Percentiles rank a stretch among this genome's conserved stretches.
phyloP scores from a whole-genome alignment of 2,888 invertebrate genomes.

The Branchellion lobata region DNA sequence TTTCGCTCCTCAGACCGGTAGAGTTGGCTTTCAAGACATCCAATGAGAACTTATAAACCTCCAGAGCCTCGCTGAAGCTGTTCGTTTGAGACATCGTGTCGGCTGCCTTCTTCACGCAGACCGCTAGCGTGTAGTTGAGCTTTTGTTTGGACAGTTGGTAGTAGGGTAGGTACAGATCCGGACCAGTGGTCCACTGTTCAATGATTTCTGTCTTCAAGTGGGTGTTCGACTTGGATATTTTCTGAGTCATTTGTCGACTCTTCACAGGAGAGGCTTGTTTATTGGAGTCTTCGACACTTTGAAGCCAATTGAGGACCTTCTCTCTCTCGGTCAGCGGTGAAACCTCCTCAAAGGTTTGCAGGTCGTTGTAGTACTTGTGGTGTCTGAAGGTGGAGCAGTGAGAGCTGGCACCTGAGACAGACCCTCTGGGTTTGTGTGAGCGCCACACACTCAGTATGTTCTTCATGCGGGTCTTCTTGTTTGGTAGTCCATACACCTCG shows the following conservation, averaged over 20 bases:
- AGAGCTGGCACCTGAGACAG: constrained; percentile 24
- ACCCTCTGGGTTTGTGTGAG: constrained; percentile 15
- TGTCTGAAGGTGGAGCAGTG: neutral
- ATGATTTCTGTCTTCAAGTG: neutral
- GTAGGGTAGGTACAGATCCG: neutral
- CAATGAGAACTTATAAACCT: constrained; percentile 50
- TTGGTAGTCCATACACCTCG: constrained; percentile 16
- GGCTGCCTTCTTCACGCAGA: constrained; percentile 27
- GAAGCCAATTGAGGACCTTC: constrained; percentile 43
- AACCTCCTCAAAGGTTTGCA: constrained; percentile 50
- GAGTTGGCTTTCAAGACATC: constrained; percentile 46
- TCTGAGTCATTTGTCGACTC: neutral
- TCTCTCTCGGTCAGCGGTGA: constrained; percentile 51
- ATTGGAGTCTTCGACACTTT: constrained; percentile 40
- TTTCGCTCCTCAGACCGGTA: constrained; percentile 10
- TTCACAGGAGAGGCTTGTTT: neutral
- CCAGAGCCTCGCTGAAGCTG: constrained; percentile 41
- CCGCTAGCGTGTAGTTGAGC: constrained; percentile 37
- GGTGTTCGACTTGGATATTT: neutral
- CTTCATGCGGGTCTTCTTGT: constrained; percentile 26
- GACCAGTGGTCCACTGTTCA: neutral
- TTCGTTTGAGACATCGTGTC: constrained; percentile 35
- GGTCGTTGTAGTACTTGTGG: constrained; percentile 30
- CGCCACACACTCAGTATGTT: constrained; percentile 40
- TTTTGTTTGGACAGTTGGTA: constrained; percentile 19